Percentiles rank a stretch among this genome's conserved stretches.
Evolutionary conservation across 2,113 vertebrate species (phyloP).

Genomic region (Procavia capensis): DNA sequence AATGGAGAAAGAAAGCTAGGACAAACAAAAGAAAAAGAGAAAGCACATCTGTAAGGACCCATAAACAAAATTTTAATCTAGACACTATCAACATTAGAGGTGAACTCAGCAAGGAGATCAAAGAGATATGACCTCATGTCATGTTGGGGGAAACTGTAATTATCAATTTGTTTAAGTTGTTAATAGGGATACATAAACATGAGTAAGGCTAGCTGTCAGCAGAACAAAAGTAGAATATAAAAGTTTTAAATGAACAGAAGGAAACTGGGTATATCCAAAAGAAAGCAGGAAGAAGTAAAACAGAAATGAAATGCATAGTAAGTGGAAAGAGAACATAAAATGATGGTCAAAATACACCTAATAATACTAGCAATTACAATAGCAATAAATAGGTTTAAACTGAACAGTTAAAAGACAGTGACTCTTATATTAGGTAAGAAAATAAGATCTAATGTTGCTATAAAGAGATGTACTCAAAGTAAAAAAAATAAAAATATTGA

Average conservation of each 20-base stretch:
- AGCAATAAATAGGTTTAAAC: not conserved
- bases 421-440: not conserved
- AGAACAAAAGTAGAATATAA: constrained; percentile 11
- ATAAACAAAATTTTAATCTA: not conserved
- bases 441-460: constrained; percentile 1
- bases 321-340: constrained; percentile 38
- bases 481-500: constrained; percentile 8
- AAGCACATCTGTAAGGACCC: not conserved
- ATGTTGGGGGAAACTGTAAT: not conserved
- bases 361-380: not conserved
- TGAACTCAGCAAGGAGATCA: not conserved
- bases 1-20: not conserved
- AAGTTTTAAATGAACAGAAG: constrained; percentile 9
- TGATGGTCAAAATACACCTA: not conserved
- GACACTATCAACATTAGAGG: not conserved
- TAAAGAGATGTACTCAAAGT: not conserved
- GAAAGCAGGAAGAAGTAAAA: not conserved
- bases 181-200: not conserved
- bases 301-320: not conserved
- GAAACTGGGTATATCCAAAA: not conserved
- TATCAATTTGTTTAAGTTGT: not conserved
- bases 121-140: not conserved
- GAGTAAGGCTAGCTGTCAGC: not conserved
- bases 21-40: not conserved
- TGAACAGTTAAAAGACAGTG: not conserved